Evolutionary conservation across 2,113 vertebrate genomes (phyloP).

Genomic region (Galemys pyrenaicus): DNA sequence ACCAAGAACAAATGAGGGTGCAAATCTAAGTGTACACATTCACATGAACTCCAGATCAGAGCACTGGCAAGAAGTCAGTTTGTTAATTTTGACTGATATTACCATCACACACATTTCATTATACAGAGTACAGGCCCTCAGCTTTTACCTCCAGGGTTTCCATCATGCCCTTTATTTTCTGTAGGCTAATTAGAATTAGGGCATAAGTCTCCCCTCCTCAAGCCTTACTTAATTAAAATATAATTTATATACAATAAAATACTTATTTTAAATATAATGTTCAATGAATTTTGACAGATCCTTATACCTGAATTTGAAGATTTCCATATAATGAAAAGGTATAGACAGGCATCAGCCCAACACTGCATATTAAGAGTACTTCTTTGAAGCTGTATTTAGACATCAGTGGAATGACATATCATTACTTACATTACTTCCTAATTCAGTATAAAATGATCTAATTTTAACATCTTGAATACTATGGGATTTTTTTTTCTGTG

Average conservation of each 20-base stretch:
- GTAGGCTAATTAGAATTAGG: slow-evolving; percentile 15
- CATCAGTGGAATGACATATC: not conserved
- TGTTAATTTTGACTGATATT: slow-evolving; percentile 2
- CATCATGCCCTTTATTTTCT: not conserved
- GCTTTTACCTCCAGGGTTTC: slow-evolving; percentile 20
- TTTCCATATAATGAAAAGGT: not conserved
- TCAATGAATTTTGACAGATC: slow-evolving; percentile 30
- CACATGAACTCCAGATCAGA: not conserved
- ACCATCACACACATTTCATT: not conserved
- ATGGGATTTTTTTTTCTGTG: not conserved
- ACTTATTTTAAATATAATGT: slow-evolving; percentile 4
- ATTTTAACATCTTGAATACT: slow-evolving; percentile 42
- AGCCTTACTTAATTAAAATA: not conserved
- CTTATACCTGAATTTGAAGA: not conserved
- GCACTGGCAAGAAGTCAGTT: slow-evolving; percentile 1
- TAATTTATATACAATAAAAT: slow-evolving; percentile 25
- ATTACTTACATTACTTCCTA: slow-evolving; percentile 14
- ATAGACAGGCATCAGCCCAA: not conserved
- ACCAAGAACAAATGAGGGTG: slow-evolving; percentile 17
- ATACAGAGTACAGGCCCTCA: not conserved
- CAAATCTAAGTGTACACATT: not conserved
- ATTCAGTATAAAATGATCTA: not conserved
- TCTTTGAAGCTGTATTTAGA: not conserved
- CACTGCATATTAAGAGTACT: not conserved
- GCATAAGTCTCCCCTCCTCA: not conserved